These are phyloP conservation scores for Dufourea novaeangliae DNA, from an alignment of 1,140 invertebrate species.

Conservation along the genomic window DNA sequence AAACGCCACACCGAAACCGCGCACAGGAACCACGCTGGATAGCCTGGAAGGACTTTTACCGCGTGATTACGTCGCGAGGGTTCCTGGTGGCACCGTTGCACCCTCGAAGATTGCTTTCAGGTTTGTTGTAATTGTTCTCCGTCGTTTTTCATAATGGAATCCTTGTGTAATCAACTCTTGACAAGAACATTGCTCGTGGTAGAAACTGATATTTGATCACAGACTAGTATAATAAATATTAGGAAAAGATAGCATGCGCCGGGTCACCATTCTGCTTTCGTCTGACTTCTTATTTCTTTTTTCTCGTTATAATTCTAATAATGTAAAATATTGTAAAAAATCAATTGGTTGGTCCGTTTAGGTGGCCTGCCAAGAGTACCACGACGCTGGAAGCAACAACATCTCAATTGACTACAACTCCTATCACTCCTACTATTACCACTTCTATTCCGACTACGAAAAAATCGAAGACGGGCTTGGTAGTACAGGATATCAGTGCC, in stretches of 20 bases:
- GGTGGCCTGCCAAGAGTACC: slow-evolving; percentile 58
- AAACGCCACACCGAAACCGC: slow-evolving; percentile 35
- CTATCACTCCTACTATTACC: slow-evolving; percentile 13
- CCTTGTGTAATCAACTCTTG: no score
- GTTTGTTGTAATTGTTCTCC: no score
- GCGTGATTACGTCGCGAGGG: slow-evolving; percentile 48
- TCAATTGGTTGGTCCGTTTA: not conserved
- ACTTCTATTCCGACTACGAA: slow-evolving; percentile 7
- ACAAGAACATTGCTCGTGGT: no score
- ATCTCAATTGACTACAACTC: slow-evolving; percentile 16
- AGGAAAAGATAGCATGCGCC: no score
- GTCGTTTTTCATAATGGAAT: no score
- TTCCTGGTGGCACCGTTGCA: not conserved
- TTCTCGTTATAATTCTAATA: no score
- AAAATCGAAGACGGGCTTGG: slow-evolving; percentile 48
- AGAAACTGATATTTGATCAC: no score
- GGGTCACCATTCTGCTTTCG: no score
- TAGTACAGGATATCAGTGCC: slow-evolving; percentile 82
- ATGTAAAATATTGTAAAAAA: not conserved
- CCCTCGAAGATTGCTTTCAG: slow-evolving; percentile 51
- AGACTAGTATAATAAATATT: no score
- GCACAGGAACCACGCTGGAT: slow-evolving; percentile 55
- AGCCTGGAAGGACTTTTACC: slow-evolving; percentile 63
- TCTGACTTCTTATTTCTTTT: no score
- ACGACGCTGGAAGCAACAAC: slow-evolving; percentile 50